Percentiles rank a stretch among this genome's conserved stretches.
These are phyloP conservation scores for Agonopterix heracliana DNA, from an alignment of 2,888 invertebrate genomes.

Conservation along the genomic window DNA sequence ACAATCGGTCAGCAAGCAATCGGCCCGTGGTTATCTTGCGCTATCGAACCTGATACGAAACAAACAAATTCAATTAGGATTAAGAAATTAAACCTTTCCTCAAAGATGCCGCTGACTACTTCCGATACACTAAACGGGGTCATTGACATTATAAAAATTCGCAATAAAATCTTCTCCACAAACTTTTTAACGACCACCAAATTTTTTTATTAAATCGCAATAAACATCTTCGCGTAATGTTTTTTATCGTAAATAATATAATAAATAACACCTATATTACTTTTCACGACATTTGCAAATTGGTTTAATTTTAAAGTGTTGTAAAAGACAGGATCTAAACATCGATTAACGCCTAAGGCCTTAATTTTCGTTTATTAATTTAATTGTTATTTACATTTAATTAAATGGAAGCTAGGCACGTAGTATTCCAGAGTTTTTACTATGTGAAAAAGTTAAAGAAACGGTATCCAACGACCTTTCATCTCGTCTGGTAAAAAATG, in stretches of 20 bases:
- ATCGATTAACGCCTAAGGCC: conserved; percentile 4
- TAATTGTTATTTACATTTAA: neutral
- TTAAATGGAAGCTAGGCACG: neutral
- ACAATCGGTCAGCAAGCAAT: conserved; percentile 46
- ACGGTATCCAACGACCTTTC: neutral
- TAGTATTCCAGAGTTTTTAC: conserved; percentile 1
- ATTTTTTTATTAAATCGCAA: neutral
- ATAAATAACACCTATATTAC: too few relatives aligned
- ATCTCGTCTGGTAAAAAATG: neutral
- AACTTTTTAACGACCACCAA: neutral
- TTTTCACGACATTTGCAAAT: conserved; percentile 4
- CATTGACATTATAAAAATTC: conserved; percentile 48
- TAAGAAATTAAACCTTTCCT: conserved; percentile 63
- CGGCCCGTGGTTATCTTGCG: conserved; percentile 38
- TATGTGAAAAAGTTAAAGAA: conserved; percentile 1
- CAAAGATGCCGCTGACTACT: conserved; percentile 56
- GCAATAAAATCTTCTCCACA: conserved; percentile 28
- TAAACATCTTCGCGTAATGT: neutral
- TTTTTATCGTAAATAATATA: too few relatives aligned
- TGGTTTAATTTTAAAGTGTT: conserved; percentile 4
- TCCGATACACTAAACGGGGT: conserved; percentile 47
- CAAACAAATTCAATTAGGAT: conserved; percentile 75
- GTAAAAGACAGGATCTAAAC: neutral
- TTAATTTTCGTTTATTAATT: conserved; percentile 4
- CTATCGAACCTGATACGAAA: conserved; percentile 51